phyloP scores from a whole-genome alignment of 2,797 vertebrate species.

The Anisognathus igniventris region DNA sequence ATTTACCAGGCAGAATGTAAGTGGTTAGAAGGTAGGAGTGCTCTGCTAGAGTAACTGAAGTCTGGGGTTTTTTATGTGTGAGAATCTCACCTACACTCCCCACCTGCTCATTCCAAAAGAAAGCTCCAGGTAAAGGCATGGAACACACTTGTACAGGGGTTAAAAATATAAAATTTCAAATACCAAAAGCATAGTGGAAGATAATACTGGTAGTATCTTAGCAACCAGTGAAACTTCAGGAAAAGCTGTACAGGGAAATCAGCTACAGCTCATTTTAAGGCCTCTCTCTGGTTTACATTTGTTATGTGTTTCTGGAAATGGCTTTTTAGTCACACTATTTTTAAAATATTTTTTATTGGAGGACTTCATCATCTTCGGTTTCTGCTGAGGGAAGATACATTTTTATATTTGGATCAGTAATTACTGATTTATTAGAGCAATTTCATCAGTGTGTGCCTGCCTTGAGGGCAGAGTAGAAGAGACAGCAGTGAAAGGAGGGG shows the following conservation, averaged over 20 bases:
- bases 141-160: not conserved
- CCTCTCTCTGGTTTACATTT: not conserved
- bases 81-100: not conserved
- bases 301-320: not conserved
- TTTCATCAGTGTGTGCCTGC: not conserved
- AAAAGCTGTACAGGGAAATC: not conserved
- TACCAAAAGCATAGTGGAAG: not conserved
- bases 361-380: accelerated
- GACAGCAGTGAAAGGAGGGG: not conserved
- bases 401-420: not conserved
- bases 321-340: not conserved
- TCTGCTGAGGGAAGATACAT: not conserved
- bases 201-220: conserved; percentile 1
- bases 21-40: not conserved
- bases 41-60: not conserved
- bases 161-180: not conserved
- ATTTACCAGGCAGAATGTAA: not conserved
- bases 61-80: not conserved
- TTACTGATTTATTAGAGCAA: not conserved
- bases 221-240: conserved; percentile 8
- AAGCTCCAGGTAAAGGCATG: not conserved
- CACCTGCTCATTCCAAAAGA: not conserved
- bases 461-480: not conserved
- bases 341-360: not conserved
- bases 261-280: not conserved